Evolutionary conservation across 2,113 vertebrate genomes (phyloP), one percentile per base, ranked within the genome.

Genomic region (Struthio camelus): DNA sequence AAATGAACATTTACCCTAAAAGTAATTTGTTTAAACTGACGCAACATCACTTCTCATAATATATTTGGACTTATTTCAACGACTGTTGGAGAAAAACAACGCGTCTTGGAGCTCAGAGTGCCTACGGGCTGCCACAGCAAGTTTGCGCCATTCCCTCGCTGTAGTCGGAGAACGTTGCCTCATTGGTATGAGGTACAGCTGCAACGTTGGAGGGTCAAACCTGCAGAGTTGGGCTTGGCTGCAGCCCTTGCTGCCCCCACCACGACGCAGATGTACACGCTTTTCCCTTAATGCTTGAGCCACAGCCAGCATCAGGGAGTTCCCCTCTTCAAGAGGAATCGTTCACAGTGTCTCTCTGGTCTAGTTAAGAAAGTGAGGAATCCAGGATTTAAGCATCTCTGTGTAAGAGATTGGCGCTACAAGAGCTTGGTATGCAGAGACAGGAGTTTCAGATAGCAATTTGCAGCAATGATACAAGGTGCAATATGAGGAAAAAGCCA

Each of bases 21-120:
- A 87, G 40, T 11, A 82, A 62, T 90, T 76, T 79, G 54, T 91
- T 86, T 71, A 77, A 90, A 91, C 70, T 85, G 81, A 86, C 0
- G 23, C 84, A 91, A 90, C 54, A 78, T 85, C 40, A 4, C 25
- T 96, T 96, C 85, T 92, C 73, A 64, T 89, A 88, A 94, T 89
- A 65, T 80, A 91, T 82, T 95, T 95, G 89, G 90, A 91, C 38
- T 6, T 51, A 51, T 85, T 86, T 93, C 89, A 96, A 78, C 65
- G 77, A 67, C 36, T 90, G 75, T 80, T 83, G 81, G 71, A 91
- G 75, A 36, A 95, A 71, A 96, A 89, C 58, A 85, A 48, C 0
- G 0, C 78, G 11, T 44, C 79, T 77, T 85, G 87, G 70, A 80
- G 38, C 46, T 80, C 24, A 30, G 64, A 89, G 58, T 0, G 1